Evolutionary conservation across 2,113 vertebrate genomes (phyloP), one percentile per base, ranked within the genome.

Genomic region (Eupsittula cactorum): DNA sequence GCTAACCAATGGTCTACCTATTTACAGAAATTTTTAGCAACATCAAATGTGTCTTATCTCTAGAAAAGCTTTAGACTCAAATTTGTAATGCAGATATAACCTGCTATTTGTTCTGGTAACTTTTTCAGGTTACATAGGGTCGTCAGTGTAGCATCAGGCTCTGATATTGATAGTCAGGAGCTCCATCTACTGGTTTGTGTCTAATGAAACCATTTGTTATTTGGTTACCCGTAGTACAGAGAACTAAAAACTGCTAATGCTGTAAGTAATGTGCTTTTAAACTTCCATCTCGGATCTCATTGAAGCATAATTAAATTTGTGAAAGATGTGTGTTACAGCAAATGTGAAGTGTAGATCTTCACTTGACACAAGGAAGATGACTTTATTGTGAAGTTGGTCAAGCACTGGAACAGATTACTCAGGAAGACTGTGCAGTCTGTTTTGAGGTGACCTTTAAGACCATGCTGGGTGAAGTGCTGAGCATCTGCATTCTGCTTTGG

Each of bases 121-220:
- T 13, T 62, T 52, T 31, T 41, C 16, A 63, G 15, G 11, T 33
- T 35, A 25, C 6, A 0, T 52, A 4, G 35, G 8, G 7, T 47
- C 0, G 0, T 27, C 3, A 8, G 13, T 37, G 10, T 37, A 4
- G 9, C 27, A 23, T 21, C 29, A 46, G 24, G 12, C 27, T 60
- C 13, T 7, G 6, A 2, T 55, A 7, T n/a, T 42, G n/a, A 53
- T 47, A 52, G 69, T 68, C 47, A 42, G 53, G 63, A 65, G 23
- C 77, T 68, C 91, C 89, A 84, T 73, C 96, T 95, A 44, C 82
- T 94, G 96, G 9, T 35, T 41, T 18, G 1, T 49, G 15, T 39
- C 16, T 49, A 46, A 25, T 52, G 11, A 62, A 83, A 42, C 11
- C 3, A 6, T 7, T n/a, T 46, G 41, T 21, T 23, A 11, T 33